A percentile compares a stretch with the other conserved stretches of the same genome.
phyloP scores from a whole-genome alignment of 2,888 invertebrate species.

The Incurvaria masculella region DNA sequence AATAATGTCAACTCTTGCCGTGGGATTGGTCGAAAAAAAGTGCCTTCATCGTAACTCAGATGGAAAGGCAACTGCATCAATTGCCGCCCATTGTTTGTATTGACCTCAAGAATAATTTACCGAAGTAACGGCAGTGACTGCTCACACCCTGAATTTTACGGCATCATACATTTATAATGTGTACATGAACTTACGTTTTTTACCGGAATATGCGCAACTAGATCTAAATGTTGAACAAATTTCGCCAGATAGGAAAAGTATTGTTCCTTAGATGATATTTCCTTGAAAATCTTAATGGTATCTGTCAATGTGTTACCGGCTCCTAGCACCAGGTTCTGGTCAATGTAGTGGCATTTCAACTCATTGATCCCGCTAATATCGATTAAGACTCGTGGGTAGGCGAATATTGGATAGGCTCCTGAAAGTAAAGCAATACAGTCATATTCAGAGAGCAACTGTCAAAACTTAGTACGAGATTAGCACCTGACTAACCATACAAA shows the following conservation, averaged over 20 bases:
- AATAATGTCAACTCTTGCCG: too few species aligned
- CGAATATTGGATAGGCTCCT: constrained; percentile 6
- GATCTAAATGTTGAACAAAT: constrained; percentile 1
- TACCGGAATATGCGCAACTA: constrained; percentile 7
- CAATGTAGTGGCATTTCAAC: constrained; percentile 1
- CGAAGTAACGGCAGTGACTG: too few species aligned
- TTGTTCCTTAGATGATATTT: background rate
- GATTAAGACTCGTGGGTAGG: constrained; percentile 4
- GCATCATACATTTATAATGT: too few species aligned
- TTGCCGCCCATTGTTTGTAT: too few species aligned
- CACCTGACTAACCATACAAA: too few species aligned
- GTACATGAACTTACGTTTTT: constrained; percentile 8
- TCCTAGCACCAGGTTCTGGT: constrained; percentile 5
- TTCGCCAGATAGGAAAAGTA: constrained; percentile 5
- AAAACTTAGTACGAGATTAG: too few species aligned
- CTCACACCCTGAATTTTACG: too few species aligned
- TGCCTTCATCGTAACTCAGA: too few species aligned
- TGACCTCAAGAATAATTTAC: too few species aligned
- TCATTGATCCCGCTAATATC: constrained; percentile 5
- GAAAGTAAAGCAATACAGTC: background rate
- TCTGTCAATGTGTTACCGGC: constrained; percentile 4
- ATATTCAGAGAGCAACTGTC: too few species aligned
- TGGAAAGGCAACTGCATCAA: too few species aligned
- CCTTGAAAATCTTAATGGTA: constrained; percentile 1
- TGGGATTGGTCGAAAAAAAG: too few species aligned